Conservation (phyloP, 2,888 invertebrate species). For the Clanis bilineata region DNA sequence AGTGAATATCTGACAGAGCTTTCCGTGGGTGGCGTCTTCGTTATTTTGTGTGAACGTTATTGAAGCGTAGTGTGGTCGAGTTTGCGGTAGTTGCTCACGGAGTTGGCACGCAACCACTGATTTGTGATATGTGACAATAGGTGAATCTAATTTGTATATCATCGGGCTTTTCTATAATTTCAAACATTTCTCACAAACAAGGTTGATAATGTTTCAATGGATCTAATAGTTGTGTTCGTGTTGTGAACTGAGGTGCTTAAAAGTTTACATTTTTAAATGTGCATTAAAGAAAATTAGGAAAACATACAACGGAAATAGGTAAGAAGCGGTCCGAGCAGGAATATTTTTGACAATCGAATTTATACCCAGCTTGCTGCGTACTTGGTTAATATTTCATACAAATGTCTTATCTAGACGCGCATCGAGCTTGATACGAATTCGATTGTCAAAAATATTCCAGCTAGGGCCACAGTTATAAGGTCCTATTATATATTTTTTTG, state of each 20-base stretch:
- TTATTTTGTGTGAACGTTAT: constrained; percentile 74
- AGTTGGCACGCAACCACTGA: constrained; percentile 74
- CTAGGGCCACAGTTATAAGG: no score
- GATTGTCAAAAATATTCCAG: no score
- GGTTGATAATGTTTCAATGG: not conserved
- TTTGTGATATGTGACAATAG: constrained; percentile 65
- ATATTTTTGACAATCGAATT: no score
- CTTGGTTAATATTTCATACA: no score
- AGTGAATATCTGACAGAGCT: constrained; percentile 38
- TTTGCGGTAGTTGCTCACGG: constrained; percentile 77
- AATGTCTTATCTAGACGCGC: no score
- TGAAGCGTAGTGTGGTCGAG: constrained; percentile 73
- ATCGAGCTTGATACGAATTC: no score
- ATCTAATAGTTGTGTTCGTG: constrained; percentile 23
- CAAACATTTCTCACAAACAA: not conserved
- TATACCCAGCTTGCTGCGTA: no score
- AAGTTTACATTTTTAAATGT: constrained; percentile 34
- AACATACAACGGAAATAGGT: constrained; percentile 55
- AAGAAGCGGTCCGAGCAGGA: no score
- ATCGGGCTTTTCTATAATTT: constrained; percentile 16
- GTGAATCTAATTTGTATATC: constrained; percentile 35
- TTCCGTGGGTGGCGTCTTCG: constrained; percentile 51
- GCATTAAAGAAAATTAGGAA: constrained; percentile 50
- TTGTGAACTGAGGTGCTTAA: constrained; percentile 31
- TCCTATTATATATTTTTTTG: no score